Evolutionary conservation across 1,140 invertebrate species (phyloP).

Genomic region (Macrotrachela quadricornifera): DNA sequence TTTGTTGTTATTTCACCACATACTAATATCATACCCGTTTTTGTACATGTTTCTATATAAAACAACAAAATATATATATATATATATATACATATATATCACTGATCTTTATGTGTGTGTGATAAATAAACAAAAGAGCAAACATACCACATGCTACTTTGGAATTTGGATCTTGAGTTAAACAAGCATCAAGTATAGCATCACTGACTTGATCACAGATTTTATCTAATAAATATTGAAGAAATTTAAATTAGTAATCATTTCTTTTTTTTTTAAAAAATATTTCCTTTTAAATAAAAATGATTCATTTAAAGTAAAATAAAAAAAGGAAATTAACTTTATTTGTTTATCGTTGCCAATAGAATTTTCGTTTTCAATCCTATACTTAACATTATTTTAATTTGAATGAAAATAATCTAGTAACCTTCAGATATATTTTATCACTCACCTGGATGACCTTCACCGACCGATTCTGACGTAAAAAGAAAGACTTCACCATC

Average conservation of each 20-base stretch:
- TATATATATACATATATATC: neutral
- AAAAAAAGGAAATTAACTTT: too few species aligned
- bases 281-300: too few species aligned
- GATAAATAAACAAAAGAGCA: too few species aligned
- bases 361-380: too few species aligned
- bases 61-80: neutral
- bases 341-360: too few species aligned
- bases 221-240: conserved; percentile 61
- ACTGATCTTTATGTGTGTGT: too few species aligned
- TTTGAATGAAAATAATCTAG: too few species aligned
- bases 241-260: too few species aligned
- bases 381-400: too few species aligned
- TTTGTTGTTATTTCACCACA: conserved; percentile 42
- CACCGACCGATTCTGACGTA: conserved; percentile 93
- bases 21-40: conserved; percentile 42
- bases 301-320: conserved; percentile 25
- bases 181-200: conserved; percentile 87
- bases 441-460: conserved; percentile 54
- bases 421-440: too few species aligned
- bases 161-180: conserved; percentile 80
- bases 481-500: conserved; percentile 50
- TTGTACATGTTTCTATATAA: conserved; percentile 30
- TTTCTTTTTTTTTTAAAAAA: too few species aligned
- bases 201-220: conserved; percentile 99
- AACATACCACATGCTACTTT: conserved; percentile 80